Conservation (phyloP, 2,888 invertebrate species). For the Drosophila borealis region DNA sequence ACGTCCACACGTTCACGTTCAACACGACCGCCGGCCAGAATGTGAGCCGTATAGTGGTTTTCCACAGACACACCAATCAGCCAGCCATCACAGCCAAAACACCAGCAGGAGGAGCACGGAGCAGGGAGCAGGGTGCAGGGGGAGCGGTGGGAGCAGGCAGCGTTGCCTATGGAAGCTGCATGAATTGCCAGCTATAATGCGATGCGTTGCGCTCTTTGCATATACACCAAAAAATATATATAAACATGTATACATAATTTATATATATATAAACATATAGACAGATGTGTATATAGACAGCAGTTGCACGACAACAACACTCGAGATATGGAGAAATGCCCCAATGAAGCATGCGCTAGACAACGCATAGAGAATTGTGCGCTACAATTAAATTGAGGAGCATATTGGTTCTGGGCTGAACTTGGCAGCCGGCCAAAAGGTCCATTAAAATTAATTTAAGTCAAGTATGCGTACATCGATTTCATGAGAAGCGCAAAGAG, state of each 20-base stretch:
- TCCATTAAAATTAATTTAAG: neutral
- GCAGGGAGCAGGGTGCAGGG: slow-evolving; percentile 20
- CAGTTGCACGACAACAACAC: slow-evolving; percentile 57
- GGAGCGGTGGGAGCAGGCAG: slow-evolving; percentile 20
- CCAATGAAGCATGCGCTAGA: slow-evolving; percentile 63
- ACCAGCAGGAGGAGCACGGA: slow-evolving; percentile 13
- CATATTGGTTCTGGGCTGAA: slow-evolving; percentile 14
- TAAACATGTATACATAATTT: slow-evolving; percentile 16
- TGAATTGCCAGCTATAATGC: slow-evolving; percentile 71
- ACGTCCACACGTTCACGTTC: slow-evolving; percentile 19
- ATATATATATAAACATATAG: slow-evolving; percentile 11
- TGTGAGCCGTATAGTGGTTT: slow-evolving; percentile 78
- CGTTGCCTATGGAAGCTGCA: slow-evolving; percentile 51
- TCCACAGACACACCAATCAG: slow-evolving; percentile 54
- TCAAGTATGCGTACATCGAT: neutral
- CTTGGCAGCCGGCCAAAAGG: slow-evolving; percentile 17
- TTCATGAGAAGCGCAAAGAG: slow-evolving; percentile 7
- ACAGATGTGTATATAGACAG: slow-evolving; percentile 29
- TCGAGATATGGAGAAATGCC: slow-evolving; percentile 66
- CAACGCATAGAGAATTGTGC: slow-evolving; percentile 44
- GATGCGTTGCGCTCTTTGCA: slow-evolving; percentile 71
- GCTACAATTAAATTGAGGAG: slow-evolving; percentile 18
- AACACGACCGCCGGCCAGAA: slow-evolving; percentile 48
- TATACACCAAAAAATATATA: slow-evolving; percentile 14
- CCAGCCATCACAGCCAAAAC: slow-evolving; percentile 17